phyloP scores from a whole-genome alignment of 2,888 invertebrate species.

The Dyspetes luteomarginatus region DNA sequence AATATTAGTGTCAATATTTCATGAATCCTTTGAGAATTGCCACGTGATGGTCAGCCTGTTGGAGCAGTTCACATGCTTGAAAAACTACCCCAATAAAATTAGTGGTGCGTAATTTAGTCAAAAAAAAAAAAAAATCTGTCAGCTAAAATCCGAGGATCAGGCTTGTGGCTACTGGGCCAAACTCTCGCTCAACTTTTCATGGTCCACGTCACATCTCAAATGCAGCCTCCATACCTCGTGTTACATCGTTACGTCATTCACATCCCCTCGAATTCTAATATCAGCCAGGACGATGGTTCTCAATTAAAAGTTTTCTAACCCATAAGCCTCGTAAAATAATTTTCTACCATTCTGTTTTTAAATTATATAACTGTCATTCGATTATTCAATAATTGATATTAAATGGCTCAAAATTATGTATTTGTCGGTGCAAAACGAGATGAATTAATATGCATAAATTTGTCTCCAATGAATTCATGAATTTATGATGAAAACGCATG shows the following conservation, averaged over 20 bases:
- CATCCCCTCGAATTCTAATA: slow-evolving; percentile 14
- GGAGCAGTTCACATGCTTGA: too few species aligned
- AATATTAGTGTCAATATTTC: too few species aligned
- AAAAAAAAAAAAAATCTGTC: not conserved
- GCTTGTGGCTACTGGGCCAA: not conserved
- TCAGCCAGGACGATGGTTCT: not conserved
- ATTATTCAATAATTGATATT: slow-evolving; percentile 55
- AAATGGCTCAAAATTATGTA: slow-evolving; percentile 10
- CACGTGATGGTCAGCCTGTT: too few species aligned
- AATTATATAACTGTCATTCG: slow-evolving; percentile 5
- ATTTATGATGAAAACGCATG: slow-evolving; percentile 54
- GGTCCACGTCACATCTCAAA: slow-evolving; percentile 17
- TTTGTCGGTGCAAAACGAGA: slow-evolving; percentile 36
- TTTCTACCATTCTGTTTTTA: not conserved
- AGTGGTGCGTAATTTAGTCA: too few species aligned
- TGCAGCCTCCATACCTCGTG: not conserved
- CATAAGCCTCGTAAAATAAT: not conserved
- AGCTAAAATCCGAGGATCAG: slow-evolving; percentile 1
- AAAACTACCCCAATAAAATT: too few species aligned
- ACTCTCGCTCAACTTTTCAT: not conserved
- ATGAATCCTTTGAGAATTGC: too few species aligned
- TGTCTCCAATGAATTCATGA: slow-evolving; percentile 46
- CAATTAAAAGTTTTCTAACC: not conserved
- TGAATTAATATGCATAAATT: slow-evolving; percentile 51
- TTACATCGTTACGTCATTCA: slow-evolving; percentile 27